Base-by-base conservation (phyloP, 2,113 vertebrate genomes). In the Electrona antarctica region DNA sequence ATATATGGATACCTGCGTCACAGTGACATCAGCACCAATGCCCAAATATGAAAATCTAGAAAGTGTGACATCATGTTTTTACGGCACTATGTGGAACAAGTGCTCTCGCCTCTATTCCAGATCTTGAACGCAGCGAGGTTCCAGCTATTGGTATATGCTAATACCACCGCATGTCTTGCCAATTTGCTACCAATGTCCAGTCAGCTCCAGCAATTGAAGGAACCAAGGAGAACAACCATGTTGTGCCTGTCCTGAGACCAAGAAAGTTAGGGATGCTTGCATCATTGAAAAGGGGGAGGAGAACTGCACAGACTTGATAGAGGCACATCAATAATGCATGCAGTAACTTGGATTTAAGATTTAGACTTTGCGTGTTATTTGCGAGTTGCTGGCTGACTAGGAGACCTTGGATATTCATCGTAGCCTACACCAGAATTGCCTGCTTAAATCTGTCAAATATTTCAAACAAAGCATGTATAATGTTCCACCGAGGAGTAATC, bases 211-310 rank as follows among this genome's bases (percentile, higher is more conserved):
- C 77, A 9, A 48, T 74, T 8, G 83, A 70, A 8, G 60, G 68
- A 0, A 76, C 79, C 3, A 79, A 91, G 74, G 75, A 96, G 87
- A 96, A 96, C 98, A 93, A 61, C 88, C 97, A 0, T 99, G 98
- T 89, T 99, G 98, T 51, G 98, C 98, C 47, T 99, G 98, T 81
- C 98, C 97, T 0, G 97, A 99, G 81, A 99, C 98, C 7, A 98
- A 98, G 90, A 96, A 95, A 85, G 95, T 94, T 76, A 89, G 97
- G 64, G 97, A 99, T 78, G 90, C 93, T 28, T 99, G 98, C 88
- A 98, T 99, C 85, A 95, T 99, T 60, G 98, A 99, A 76, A 98
- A 97, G 80, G 98, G 98, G n/a, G 97, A 98, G 84, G 97, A 98
- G 62, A 88, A 92, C 8, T 99, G 98, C 90, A 82, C 89, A 66